These are phyloP conservation scores for Spodoptera frugiperda DNA, from an alignment of 1,140 invertebrate species.

Conservation along the genomic window DNA sequence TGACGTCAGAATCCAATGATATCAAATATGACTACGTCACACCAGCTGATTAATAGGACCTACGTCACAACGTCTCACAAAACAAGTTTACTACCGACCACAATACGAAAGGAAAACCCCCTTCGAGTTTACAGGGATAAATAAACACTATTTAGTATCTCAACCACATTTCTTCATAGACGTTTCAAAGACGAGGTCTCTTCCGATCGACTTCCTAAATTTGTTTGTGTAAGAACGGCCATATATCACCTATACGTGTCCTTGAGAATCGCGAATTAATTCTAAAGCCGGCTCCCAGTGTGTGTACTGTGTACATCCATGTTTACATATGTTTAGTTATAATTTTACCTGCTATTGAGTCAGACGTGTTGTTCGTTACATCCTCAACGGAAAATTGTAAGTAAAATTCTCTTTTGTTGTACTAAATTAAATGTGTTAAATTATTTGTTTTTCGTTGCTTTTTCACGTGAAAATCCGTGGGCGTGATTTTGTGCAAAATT, in stretches of 20 bases:
- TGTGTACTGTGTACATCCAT: constrained; percentile 30
- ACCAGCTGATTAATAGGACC: too few species aligned
- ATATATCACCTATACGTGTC: not conserved
- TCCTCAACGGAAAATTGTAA: constrained; percentile 27
- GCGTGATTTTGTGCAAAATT: not conserved
- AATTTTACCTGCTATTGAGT: constrained; percentile 46
- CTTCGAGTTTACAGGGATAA: not conserved
- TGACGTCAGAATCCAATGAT: too few species aligned
- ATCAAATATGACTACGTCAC: too few species aligned
- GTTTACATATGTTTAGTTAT: constrained; percentile 46
- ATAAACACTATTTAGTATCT: not conserved
- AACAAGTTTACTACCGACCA: not conserved
- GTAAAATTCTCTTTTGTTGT: constrained; percentile 25
- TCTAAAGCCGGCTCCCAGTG: constrained; percentile 16
- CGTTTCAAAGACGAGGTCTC: constrained; percentile 5
- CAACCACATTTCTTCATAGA: not conserved
- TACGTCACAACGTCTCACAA: not conserved
- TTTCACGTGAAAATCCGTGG: not conserved
- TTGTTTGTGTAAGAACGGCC: not conserved
- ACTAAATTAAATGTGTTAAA: not conserved
- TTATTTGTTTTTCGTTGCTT: constrained; percentile 6
- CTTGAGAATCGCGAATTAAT: constrained; percentile 39
- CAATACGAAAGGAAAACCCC: not conserved
- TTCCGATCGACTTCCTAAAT: not conserved
- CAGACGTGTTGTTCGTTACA: constrained; percentile 36